Evolutionary conservation across 2,888 invertebrate genomes (phyloP).

Genomic region (Laothoe populi): DNA sequence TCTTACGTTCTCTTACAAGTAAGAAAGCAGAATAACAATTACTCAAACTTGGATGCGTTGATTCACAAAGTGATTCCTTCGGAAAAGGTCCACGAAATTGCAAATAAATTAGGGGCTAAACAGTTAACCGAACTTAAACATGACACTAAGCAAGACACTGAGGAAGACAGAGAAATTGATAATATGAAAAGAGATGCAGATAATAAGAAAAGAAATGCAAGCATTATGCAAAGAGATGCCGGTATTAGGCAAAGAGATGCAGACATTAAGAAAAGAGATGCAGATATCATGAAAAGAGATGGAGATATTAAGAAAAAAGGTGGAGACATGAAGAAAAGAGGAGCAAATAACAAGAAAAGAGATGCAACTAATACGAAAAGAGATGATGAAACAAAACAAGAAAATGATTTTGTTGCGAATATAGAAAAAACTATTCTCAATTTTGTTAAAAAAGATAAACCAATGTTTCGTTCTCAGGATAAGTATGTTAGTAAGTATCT

Average conservation of each 20-base stretch:
- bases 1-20: conserved; percentile 35
- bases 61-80: conserved; percentile 35
- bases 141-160: background rate
- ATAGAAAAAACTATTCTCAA: background rate
- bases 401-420: background rate
- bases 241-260: too few species aligned
- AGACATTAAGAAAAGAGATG: too few species aligned
- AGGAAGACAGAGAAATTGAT: background rate
- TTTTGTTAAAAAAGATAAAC: background rate
- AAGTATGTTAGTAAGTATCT: conserved; percentile 9
- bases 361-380: too few species aligned
- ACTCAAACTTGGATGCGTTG: conserved; percentile 34
- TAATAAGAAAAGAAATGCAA: too few species aligned
- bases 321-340: too few species aligned
- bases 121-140: background rate
- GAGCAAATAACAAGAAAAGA: too few species aligned
- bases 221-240: too few species aligned
- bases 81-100: conserved; percentile 30
- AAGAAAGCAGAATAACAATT: conserved; percentile 31
- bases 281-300: too few species aligned
- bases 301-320: too few species aligned
- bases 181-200: background rate
- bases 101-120: conserved; percentile 19
- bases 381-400: background rate
- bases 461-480: background rate